Base-by-base conservation (phyloP, 2,888 invertebrate genomes). In the Hydraecia micacea region DNA sequence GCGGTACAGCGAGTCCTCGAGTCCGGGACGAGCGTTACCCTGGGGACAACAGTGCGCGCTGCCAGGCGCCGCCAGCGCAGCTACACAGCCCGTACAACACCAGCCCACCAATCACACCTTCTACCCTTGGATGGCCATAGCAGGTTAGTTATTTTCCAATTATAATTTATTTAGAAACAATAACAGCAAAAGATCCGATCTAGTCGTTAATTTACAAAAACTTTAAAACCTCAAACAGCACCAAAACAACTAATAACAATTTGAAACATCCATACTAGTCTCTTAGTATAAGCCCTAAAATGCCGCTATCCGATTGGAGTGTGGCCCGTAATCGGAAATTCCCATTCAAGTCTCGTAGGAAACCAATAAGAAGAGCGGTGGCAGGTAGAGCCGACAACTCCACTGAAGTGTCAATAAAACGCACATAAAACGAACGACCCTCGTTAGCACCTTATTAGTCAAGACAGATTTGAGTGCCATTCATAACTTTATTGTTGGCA, bases 101-200 rank as follows among this genome's bases (percentile, higher is more conserved):
- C 98, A 98, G 97, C 97, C 98, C 96, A 98, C 98, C 97, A 98
- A 98, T 97, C 99, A 99, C 97, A 99, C 99, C 94, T 99, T 99
- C 97, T 99, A 99, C 97, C 99, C 99, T 91, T 99, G 99, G 99
- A 99, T 99, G 99, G 99, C 99, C 97, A 99, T 99, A 97, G 99
- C 99, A 99, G 99, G 99, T 99, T 97, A 98, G 98, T 97, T 58
- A 77, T 68, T 66, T 80, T 69, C 68, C 71, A 73, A 66, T 74
- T 67, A 75, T 58, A 67, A 58, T 80, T 80, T 70, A 79, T 84
- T 75, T 81, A 75, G 78, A 80, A 68, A 79, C 39, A 73, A 79
- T 68, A 36, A 68, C 39, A 79, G 28, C 36, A 74, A 60, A 39
- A 71, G 25, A 80, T 79, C 32, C 62, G 74, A 81, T 73, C 73